phyloP scores from a whole-genome alignment of 2,888 invertebrate species.

The Diarsia rubi region DNA sequence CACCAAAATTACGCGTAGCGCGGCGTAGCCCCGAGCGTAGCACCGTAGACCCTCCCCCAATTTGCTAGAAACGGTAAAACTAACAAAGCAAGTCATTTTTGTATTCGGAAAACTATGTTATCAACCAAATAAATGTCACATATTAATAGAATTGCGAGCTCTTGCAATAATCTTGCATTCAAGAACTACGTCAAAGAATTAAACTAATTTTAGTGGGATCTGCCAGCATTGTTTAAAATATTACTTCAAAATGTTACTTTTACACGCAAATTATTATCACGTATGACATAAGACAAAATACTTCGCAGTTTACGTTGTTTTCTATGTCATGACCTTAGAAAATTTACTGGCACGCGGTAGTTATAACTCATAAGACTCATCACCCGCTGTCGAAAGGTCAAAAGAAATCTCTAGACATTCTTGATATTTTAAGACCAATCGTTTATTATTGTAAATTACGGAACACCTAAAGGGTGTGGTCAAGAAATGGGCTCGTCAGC shows the following conservation, averaged over 20 bases:
- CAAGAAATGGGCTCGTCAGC: background rate
- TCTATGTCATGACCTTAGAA: constrained; percentile 33
- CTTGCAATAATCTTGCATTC: background rate
- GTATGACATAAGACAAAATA: constrained; percentile 20
- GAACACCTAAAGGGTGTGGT: background rate
- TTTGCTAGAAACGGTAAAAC: background rate
- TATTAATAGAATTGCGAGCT: background rate
- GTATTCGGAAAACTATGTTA: background rate
- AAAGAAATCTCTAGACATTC: constrained; percentile 13
- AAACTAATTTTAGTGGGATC: background rate
- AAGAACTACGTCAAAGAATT: background rate
- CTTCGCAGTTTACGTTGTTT: constrained; percentile 22
- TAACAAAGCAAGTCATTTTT: background rate
- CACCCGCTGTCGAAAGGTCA: background rate
- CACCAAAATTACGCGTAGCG: constrained; percentile 26
- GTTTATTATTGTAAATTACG: background rate
- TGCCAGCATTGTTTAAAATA: background rate
- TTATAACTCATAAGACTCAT: constrained; percentile 17
- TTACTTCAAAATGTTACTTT: background rate
- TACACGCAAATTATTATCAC: background rate
- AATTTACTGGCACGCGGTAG: constrained; percentile 5
- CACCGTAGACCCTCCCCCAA: constrained; percentile 19
- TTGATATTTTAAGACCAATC: background rate
- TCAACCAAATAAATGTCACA: background rate
- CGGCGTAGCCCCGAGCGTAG: constrained; percentile 33